Evolutionary conservation across 2,797 vertebrate genomes (phyloP).

Genomic region (Rhyacichthys aspro): DNA sequence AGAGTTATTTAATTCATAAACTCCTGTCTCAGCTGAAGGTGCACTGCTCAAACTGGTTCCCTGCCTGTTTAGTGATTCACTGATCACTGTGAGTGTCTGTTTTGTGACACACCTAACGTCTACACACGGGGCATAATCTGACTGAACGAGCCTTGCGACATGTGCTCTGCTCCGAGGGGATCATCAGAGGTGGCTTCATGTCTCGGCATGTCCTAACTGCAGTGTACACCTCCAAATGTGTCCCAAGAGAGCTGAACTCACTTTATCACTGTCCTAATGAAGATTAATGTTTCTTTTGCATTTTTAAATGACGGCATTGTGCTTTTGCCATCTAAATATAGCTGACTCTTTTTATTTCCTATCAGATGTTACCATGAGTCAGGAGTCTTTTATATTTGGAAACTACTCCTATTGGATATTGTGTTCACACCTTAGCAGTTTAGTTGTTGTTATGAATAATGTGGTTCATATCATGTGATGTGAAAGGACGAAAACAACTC

Average conservation of each 20-base stretch:
- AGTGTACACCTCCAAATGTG: conserved; percentile 7
- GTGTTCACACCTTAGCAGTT: too few species aligned
- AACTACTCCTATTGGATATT: too few species aligned
- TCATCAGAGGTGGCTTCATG: conserved; percentile 18
- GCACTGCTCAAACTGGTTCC: conserved; percentile 27
- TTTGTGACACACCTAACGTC: conserved; percentile 19
- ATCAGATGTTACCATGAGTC: too few species aligned
- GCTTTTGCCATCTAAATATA: too few species aligned
- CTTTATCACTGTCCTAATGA: background rate
- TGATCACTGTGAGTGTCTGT: background rate
- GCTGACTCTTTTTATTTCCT: too few species aligned
- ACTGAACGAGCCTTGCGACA: background rate
- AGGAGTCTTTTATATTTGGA: too few species aligned
- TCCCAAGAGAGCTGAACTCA: conserved; percentile 3
- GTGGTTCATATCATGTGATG: too few species aligned
- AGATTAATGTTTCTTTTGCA: too few species aligned
- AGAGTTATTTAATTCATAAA: conserved; percentile 14
- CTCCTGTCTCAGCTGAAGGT: conserved; percentile 26
- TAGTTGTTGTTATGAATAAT: too few species aligned
- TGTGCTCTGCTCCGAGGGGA: background rate
- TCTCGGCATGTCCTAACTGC: conserved; percentile 18
- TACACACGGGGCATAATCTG: background rate
- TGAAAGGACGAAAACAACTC: too few species aligned
- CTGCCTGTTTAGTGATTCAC: conserved; percentile 17
- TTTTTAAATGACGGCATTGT: too few species aligned